Evolutionary conservation across 2,888 invertebrate species (phyloP).

Genomic region (Himalopsyche anomala): DNA sequence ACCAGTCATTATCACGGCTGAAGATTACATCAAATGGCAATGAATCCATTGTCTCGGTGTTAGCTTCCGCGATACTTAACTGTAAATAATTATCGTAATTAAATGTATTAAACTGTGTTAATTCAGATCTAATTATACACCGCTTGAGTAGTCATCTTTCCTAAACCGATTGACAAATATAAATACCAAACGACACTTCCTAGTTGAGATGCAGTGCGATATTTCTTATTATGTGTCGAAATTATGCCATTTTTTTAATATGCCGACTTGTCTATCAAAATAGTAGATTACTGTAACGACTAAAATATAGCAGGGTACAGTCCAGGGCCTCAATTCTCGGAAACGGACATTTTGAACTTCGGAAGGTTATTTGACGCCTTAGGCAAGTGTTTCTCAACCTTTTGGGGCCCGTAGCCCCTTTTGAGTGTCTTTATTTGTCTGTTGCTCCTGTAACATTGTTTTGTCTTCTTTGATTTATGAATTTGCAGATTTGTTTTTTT

Average conservation of each 20-base stretch:
- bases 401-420: too few species aligned
- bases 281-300: too few species aligned
- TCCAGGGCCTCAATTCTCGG: too few species aligned
- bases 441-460: too few species aligned
- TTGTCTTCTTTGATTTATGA: too few species aligned
- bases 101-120: not conserved
- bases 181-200: not conserved
- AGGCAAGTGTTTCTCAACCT: too few species aligned
- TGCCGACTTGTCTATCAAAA: not conserved
- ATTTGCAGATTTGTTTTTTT: too few species aligned
- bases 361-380: too few species aligned
- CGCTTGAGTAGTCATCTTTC: constrained; percentile 36
- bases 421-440: too few species aligned
- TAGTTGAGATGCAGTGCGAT: not conserved
- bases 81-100: not conserved
- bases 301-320: too few species aligned
- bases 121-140: not conserved
- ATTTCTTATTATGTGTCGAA: not conserved
- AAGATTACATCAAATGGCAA: not conserved
- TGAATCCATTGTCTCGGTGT: not conserved
- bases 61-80: not conserved
- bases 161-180: constrained; percentile 10
- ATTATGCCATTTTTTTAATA: not conserved
- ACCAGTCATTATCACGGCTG: not conserved
- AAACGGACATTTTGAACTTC: too few species aligned